These are phyloP conservation scores for Synanceia verrucosa DNA, from an alignment of 2,797 vertebrate genomes.

Conservation along the genomic window DNA sequence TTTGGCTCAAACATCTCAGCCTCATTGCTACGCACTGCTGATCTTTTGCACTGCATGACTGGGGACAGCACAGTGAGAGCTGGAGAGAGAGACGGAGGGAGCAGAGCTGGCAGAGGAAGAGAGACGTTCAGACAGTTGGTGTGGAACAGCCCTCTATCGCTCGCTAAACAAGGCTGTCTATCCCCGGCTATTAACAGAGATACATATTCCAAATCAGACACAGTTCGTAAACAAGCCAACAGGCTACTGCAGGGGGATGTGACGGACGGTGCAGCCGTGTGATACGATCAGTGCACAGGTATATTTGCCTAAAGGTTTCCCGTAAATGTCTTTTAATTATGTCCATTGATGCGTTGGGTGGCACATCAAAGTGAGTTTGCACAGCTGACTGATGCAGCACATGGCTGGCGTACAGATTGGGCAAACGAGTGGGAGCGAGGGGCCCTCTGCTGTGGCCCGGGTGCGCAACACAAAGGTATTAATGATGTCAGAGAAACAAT, in stretches of 20 bases:
- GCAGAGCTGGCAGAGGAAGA: constrained; percentile 26
- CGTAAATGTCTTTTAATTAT: constrained; percentile 77
- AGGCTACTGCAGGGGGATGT: constrained; percentile 25
- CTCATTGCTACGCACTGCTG: constrained; percentile 64
- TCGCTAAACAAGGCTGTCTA: constrained; percentile 55
- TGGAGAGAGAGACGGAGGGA: not conserved
- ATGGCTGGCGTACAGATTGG: constrained; percentile 31
- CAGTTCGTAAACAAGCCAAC: constrained; percentile 55
- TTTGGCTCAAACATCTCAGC: constrained; percentile 49
- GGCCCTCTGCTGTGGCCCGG: constrained; percentile 38
- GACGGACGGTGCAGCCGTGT: constrained; percentile 31
- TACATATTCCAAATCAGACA: constrained; percentile 65
- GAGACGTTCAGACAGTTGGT: constrained; percentile 31
- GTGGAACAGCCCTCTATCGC: constrained; percentile 42
- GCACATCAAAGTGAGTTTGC: constrained; percentile 66
- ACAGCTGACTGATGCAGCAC: constrained; percentile 58
- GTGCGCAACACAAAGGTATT: constrained; percentile 55
- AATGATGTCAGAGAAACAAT: constrained; percentile 64
- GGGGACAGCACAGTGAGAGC: constrained; percentile 2
- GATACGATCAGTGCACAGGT: constrained; percentile 68
- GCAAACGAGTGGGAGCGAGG: constrained; percentile 34
- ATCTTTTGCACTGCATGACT: constrained; percentile 41
- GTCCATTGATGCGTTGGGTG: constrained; percentile 61
- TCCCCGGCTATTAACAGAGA: constrained; percentile 66
- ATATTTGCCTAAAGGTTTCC: constrained; percentile 67